A percentile compares a stretch with the other conserved stretches of the same genome.
Conservation (phyloP, 2,888 invertebrate genomes). For the Caenorhabditis imperialis region DNA sequence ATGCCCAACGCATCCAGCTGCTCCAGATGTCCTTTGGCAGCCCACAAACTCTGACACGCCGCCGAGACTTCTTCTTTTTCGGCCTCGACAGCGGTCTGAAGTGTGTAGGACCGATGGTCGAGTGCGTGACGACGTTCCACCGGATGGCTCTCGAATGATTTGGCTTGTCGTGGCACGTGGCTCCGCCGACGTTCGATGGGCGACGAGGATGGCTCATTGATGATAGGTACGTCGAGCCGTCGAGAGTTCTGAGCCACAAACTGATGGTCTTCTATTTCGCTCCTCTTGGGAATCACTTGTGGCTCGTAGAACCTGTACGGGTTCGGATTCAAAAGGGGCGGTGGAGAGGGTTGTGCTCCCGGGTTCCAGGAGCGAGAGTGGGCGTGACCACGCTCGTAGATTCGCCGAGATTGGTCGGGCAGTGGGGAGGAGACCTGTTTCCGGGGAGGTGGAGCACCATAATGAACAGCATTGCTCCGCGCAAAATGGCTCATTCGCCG, state of each 20-base stretch:
- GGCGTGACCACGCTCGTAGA: slow-evolving; percentile 65
- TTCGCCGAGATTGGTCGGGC: slow-evolving; percentile 55
- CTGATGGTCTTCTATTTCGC: slow-evolving; percentile 13
- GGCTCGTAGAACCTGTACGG: slow-evolving; percentile 48
- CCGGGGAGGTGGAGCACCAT: slow-evolving; percentile 55
- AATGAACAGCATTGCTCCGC: slow-evolving; percentile 65
- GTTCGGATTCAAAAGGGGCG: slow-evolving; percentile 39
- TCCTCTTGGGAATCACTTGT: slow-evolving; percentile 16
- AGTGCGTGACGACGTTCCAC: slow-evolving; percentile 26
- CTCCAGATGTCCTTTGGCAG: slow-evolving; percentile 63
- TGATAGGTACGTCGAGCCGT: slow-evolving; percentile 40
- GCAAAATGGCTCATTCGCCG: slow-evolving; percentile 67
- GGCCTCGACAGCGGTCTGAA: slow-evolving; percentile 25
- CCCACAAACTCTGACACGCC: slow-evolving; percentile 65
- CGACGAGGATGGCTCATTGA: slow-evolving; percentile 44
- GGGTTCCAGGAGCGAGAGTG: slow-evolving; percentile 68
- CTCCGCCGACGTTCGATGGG: slow-evolving; percentile 29
- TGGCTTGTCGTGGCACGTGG: slow-evolving; percentile 55
- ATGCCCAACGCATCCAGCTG: slow-evolving; percentile 62
- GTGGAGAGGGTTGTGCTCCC: slow-evolving; percentile 45
- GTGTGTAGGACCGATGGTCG: slow-evolving; percentile 45
- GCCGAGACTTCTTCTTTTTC: slow-evolving; percentile 47
- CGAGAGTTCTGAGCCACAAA: slow-evolving; percentile 20
- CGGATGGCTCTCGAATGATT: slow-evolving; percentile 58
- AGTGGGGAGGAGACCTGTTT: slow-evolving; percentile 67